Percentiles rank a stretch among this genome's conserved stretches.
These are phyloP conservation scores for Catalaphyllia jardinei DNA, from an alignment of 64 coral and sea anemone species.

Conservation along the genomic window DNA sequence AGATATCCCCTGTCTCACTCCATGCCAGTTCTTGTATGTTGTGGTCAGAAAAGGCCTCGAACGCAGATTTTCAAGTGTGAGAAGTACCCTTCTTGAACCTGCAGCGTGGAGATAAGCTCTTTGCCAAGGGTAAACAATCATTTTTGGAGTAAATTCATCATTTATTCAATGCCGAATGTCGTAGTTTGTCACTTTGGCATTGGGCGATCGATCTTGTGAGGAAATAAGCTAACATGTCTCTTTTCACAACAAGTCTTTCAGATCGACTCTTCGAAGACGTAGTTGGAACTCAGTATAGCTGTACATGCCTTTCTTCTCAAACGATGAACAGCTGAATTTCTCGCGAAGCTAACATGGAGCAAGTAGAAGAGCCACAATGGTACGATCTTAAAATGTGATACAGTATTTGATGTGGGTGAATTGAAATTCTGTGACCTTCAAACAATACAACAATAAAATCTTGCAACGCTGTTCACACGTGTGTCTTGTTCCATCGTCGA, in stretches of 20 bases:
- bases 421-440: not conserved
- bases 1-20: not conserved
- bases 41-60: not conserved
- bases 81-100: not conserved
- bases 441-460: constrained; percentile 14
- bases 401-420: not conserved
- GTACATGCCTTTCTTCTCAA: not conserved
- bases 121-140: not conserved
- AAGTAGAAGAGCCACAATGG: constrained; percentile 25
- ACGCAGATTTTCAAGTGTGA: not conserved
- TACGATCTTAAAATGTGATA: not conserved
- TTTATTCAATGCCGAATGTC: constrained; percentile 12
- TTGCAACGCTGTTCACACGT: constrained; percentile 21
- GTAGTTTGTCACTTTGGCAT: not conserved
- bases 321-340: constrained; percentile 10
- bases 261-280: too few species aligned
- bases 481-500: not conserved
- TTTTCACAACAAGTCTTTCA: too few species aligned
- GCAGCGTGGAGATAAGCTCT: not conserved
- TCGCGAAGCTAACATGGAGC: not conserved
- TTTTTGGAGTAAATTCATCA: not conserved
- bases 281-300: too few species aligned
- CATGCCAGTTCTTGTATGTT: not conserved
- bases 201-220: too few species aligned
- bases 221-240: too few species aligned